Evolutionary conservation across 2,797 vertebrate genomes (phyloP).

Genomic region (Pagetopsis macropterus): DNA sequence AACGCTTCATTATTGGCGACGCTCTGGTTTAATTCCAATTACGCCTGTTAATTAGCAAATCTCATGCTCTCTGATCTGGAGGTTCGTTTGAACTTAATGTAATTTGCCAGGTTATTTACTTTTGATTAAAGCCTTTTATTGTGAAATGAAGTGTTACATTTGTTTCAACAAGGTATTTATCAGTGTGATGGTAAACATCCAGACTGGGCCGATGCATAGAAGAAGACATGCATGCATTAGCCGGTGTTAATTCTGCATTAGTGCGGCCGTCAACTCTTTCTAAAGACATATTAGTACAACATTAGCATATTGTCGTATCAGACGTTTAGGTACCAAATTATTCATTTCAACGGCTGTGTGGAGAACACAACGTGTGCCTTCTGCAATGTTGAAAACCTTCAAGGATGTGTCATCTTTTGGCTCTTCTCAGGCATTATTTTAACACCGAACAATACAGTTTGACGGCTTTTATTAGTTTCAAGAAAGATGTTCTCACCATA

Average conservation of each 20-base stretch:
- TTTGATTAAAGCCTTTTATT: slow-evolving; percentile 64
- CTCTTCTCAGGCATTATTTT: slow-evolving; percentile 27
- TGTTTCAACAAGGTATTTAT: slow-evolving; percentile 41
- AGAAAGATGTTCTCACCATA: slow-evolving; percentile 70
- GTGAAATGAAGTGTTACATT: slow-evolving; percentile 60
- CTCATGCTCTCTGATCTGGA: slow-evolving; percentile 79
- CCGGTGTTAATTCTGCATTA: slow-evolving; percentile 37
- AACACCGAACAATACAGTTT: slow-evolving; percentile 53
- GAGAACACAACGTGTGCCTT: slow-evolving; percentile 33
- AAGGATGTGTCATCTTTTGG: slow-evolving; percentile 52
- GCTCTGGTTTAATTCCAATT: slow-evolving; percentile 83
- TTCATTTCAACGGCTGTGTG: slow-evolving; percentile 44
- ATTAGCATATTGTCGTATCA: slow-evolving; percentile 55
- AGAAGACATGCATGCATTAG: slow-evolving; percentile 13
- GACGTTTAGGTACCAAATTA: slow-evolving; percentile 53
- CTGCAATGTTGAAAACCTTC: slow-evolving; percentile 21
- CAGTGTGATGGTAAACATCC: slow-evolving; percentile 42
- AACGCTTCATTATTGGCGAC: slow-evolving; percentile 75
- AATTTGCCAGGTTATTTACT: slow-evolving; percentile 79
- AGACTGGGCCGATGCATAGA: slow-evolving; percentile 22
- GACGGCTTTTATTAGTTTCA: slow-evolving; percentile 58
- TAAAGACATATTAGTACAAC: slow-evolving; percentile 25
- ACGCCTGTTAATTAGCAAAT: slow-evolving; percentile 79
- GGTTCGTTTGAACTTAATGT: slow-evolving; percentile 70
- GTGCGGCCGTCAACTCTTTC: slow-evolving; percentile 34